Evolutionary conservation across 2,888 invertebrate genomes (phyloP), one percentile per base, ranked within the genome.

Genomic region (Calameuta idolon): DNA sequence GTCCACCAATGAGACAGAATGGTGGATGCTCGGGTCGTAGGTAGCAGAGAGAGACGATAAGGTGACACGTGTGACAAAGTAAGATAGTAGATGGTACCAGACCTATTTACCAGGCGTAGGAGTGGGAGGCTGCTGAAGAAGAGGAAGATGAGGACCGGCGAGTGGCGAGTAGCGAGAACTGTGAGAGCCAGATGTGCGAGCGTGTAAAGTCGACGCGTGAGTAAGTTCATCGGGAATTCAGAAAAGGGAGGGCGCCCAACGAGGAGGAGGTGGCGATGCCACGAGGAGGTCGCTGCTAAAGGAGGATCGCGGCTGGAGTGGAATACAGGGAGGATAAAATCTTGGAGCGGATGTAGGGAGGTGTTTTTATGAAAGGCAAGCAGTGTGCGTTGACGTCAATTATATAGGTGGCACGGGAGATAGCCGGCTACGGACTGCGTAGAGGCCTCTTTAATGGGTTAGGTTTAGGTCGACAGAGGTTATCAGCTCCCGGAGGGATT

Each of bases 311-410:
- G 74, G 69, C 23, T 12, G 69, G 69, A 69, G 35, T 33, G 40
- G 55, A 77, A 37, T 34, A 35, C 80, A 81, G 82, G 84, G 81
- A 75, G 85, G 84, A 84, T 86, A 87, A 88, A 87, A 88, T 89
- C 87, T 87, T 87, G 85, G 85, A 87, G 84, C 89, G 90, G 90
- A 90, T 90, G 90, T 89, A 88, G 89, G 90, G 90, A 90, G 89
- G 90, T 90, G 90, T 90, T 90, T 90, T 90, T 90, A 90, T 90
- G 89, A 90, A 90, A 90, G 90, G 86, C 89, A 86, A 89, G 89
- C 89, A 89, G 89, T 90, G 85, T 86, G 89, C 84, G 89, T 90
- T 89, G 90, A 90, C 90, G 90, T 90, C 90, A 91, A 91, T 90
- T 91, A 89, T 90, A 89, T 89, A 91, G 91, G 91, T 91, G 89